Percentiles rank a stretch among this genome's conserved stretches.
Evolutionary conservation across 1,140 invertebrate genomes (phyloP).

Genomic region (Drosophila virilis): DNA sequence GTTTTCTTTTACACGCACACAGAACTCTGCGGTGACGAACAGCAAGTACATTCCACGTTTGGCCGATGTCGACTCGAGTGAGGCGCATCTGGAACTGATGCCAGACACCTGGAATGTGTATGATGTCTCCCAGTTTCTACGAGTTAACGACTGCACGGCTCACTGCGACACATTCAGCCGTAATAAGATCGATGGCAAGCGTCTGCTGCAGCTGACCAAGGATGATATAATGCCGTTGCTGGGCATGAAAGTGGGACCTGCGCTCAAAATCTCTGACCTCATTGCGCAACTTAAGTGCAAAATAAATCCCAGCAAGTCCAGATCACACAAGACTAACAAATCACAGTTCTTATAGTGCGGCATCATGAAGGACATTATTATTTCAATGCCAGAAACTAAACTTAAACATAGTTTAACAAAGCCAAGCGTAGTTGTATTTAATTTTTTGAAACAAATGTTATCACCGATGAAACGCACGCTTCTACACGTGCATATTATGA

Average conservation of each 20-base stretch:
- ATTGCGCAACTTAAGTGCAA: slow-evolving; percentile 92
- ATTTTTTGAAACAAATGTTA: slow-evolving; percentile 54
- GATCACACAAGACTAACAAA: slow-evolving; percentile 81
- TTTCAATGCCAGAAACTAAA: slow-evolving; percentile 14
- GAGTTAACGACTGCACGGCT: slow-evolving; percentile 94
- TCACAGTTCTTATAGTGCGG: slow-evolving; percentile 82
- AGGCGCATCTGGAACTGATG: slow-evolving; percentile 86
- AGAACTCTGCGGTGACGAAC: slow-evolving; percentile 78
- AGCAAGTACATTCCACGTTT: slow-evolving; percentile 84
- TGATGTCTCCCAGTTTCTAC: slow-evolving; percentile 94
- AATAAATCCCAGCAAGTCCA: slow-evolving; percentile 78
- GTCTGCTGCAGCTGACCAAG: slow-evolving; percentile 92
- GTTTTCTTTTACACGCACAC: slow-evolving; percentile 13
- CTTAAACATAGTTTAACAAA: slow-evolving; percentile 16
- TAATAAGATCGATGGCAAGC: slow-evolving; percentile 91
- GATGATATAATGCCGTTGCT: slow-evolving; percentile 95
- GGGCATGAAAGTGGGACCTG: slow-evolving; percentile 97
- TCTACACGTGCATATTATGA: slow-evolving; percentile 50
- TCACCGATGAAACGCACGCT: slow-evolving; percentile 51
- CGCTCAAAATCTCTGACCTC: slow-evolving; percentile 96
- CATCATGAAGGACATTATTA: not conserved
- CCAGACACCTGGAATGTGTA: slow-evolving; percentile 92
- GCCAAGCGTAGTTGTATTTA: slow-evolving; percentile 28
- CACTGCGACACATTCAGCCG: slow-evolving; percentile 93
- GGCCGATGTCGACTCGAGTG: slow-evolving; percentile 68